These are phyloP conservation scores for Macrosteles quadrilineatus DNA, from an alignment of 1,140 invertebrate species.

Conservation along the genomic window DNA sequence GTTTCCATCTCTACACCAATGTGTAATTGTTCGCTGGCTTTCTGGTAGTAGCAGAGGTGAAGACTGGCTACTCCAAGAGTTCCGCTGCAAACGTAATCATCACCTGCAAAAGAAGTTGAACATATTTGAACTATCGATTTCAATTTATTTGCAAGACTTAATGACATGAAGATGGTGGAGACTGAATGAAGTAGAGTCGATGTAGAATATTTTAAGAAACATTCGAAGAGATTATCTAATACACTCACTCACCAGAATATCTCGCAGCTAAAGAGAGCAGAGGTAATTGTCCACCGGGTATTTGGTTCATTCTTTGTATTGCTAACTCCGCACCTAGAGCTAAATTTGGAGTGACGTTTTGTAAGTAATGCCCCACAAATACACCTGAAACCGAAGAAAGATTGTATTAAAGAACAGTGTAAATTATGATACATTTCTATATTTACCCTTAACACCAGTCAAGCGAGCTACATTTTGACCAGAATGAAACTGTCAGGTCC, in stretches of 20 bases:
- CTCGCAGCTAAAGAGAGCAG: slow-evolving; percentile 82
- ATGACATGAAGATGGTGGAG: too few species aligned
- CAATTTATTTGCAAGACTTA: too few species aligned
- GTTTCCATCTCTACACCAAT: slow-evolving; percentile 86
- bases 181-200: too few species aligned
- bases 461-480: too few species aligned
- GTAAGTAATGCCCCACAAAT: slow-evolving; percentile 88
- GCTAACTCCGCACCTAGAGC: slow-evolving; percentile 90
- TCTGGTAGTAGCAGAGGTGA: slow-evolving; percentile 94
- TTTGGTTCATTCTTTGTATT: slow-evolving; percentile 83
- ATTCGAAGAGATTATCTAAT: too few species aligned
- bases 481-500: too few species aligned
- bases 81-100: slow-evolving; percentile 57
- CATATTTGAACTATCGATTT: too few species aligned
- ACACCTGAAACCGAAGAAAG: slow-evolving; percentile 65
- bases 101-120: slow-evolving; percentile 43
- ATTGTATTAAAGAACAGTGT: too few species aligned
- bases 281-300: slow-evolving; percentile 86
- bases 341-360: slow-evolving; percentile 76
- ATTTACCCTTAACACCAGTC: too few species aligned
- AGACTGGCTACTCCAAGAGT: slow-evolving; percentile 79
- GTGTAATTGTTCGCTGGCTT: slow-evolving; percentile 86
- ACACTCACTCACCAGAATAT: slow-evolving; percentile 63
- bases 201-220: too few species aligned
- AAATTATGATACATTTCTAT: too few species aligned